A percentile compares a stretch with the other conserved stretches of the same genome.
These are phyloP conservation scores for Tachycineta bicolor DNA, from an alignment of 2,113 vertebrate species.

Conservation along the genomic window DNA sequence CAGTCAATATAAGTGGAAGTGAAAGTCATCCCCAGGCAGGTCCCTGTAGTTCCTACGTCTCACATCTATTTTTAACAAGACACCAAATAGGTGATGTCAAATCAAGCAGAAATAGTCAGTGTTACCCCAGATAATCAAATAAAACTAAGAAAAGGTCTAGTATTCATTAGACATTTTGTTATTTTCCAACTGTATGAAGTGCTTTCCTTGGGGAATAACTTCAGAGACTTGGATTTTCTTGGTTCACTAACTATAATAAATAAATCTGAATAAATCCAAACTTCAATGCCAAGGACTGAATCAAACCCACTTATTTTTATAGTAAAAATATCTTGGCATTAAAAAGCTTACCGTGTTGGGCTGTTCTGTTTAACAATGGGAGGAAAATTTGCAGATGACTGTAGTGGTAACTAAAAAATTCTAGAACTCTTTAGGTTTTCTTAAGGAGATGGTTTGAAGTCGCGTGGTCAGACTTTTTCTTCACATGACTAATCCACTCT, in stretches of 20 bases:
- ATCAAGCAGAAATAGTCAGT: not conserved
- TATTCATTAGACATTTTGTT: not conserved
- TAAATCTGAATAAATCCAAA: constrained; percentile 62
- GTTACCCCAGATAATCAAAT: not conserved
- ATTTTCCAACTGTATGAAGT: not conserved
- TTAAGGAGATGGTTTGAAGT: constrained; percentile 44
- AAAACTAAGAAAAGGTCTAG: not conserved
- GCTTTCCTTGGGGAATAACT: constrained; percentile 34
- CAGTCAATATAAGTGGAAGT: not conserved
- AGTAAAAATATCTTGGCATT: constrained; percentile 22
- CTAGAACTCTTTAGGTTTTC: not conserved
- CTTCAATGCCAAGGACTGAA: not conserved
- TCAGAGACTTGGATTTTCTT: constrained; percentile 47
- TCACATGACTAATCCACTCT: constrained; percentile 83
- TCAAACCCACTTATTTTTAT: constrained; percentile 29
- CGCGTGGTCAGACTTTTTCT: constrained; percentile 67
- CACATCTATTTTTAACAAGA: not conserved
- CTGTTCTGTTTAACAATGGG: constrained; percentile 30
- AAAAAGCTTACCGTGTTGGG: not conserved
- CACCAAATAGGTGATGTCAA: not conserved
- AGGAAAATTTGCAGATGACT: not conserved
- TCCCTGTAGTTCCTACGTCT: not conserved
- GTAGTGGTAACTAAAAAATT: not conserved
- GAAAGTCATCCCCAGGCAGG: not conserved
- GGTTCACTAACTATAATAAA: constrained; percentile 55